These are phyloP conservation scores for Choristoneura rosaceana DNA, from an alignment of 2,888 invertebrate species.

Conservation along the genomic window DNA sequence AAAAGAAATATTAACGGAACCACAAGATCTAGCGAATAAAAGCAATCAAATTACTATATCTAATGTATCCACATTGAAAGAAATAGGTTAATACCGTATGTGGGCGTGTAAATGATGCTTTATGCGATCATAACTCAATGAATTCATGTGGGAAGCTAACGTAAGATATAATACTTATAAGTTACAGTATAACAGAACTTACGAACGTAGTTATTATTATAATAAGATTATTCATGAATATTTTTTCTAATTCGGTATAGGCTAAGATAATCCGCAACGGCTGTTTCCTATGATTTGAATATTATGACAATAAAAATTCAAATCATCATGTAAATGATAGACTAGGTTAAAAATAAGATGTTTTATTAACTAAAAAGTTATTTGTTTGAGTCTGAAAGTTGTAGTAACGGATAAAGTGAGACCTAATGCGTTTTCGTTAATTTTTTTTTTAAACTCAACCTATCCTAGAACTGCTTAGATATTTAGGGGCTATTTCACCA, in stretches of 20 bases:
- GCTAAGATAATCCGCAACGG: constrained; percentile 7
- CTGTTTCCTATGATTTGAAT: constrained; percentile 30
- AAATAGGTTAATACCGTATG: constrained; percentile 26
- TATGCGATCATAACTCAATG: constrained; percentile 9
- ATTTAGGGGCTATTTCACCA: too few species aligned
- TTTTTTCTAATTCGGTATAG: constrained; percentile 10
- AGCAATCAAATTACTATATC: neutral
- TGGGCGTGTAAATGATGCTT: constrained; percentile 25
- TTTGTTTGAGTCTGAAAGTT: neutral
- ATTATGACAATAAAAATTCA: constrained; percentile 13
- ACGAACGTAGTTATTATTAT: constrained; percentile 13
- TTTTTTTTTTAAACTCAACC: too few species aligned
- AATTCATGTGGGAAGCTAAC: constrained; percentile 5
- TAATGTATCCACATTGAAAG: constrained; percentile 10
- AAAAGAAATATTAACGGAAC: neutral
- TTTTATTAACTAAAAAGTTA: neutral
- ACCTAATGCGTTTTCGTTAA: too few species aligned
- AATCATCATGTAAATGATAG: neutral
- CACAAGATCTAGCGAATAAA: neutral
- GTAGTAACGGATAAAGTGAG: too few species aligned
- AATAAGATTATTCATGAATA: constrained; percentile 10
- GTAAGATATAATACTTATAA: neutral
- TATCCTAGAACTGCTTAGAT: too few species aligned
- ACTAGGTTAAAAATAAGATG: neutral
- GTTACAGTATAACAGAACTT: constrained; percentile 1